Evolutionary conservation across 2,797 vertebrate genomes (phyloP).

Genomic region (Diplodus sargus): DNA sequence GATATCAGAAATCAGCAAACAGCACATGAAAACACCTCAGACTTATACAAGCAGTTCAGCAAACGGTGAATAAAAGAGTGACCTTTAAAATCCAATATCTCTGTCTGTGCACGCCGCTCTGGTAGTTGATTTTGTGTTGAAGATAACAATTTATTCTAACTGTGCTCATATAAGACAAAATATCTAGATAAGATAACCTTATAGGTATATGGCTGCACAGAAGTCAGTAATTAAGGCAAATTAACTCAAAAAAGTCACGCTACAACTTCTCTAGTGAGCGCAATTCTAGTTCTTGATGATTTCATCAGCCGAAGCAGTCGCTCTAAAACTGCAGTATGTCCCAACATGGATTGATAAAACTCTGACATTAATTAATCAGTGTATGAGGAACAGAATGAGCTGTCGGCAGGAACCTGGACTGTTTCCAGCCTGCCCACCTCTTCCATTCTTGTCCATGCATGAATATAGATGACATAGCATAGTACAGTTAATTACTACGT

Average conservation of each 20-base stretch:
- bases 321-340: too few relatives aligned
- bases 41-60: not conserved
- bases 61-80: not conserved
- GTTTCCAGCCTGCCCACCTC: not conserved
- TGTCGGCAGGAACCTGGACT: slow-evolving; percentile 15
- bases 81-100: too few relatives aligned
- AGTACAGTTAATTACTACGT: not conserved
- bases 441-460: slow-evolving; percentile 7
- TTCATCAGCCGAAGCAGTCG: too few relatives aligned
- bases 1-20: not conserved
- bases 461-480: not conserved
- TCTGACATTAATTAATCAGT: too few relatives aligned
- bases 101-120: not conserved
- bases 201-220: too few relatives aligned
- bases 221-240: too few relatives aligned
- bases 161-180: not conserved
- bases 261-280: too few relatives aligned
- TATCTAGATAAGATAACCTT: not conserved
- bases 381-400: not conserved
- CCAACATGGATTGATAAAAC: too few relatives aligned
- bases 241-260: too few relatives aligned
- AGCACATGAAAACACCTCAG: too few relatives aligned
- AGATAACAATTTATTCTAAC: too few relatives aligned
- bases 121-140: not conserved
- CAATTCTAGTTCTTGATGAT: too few relatives aligned